phyloP scores from a whole-genome alignment of 2,113 vertebrate genomes.

The Aplodontia rufa region DNA sequence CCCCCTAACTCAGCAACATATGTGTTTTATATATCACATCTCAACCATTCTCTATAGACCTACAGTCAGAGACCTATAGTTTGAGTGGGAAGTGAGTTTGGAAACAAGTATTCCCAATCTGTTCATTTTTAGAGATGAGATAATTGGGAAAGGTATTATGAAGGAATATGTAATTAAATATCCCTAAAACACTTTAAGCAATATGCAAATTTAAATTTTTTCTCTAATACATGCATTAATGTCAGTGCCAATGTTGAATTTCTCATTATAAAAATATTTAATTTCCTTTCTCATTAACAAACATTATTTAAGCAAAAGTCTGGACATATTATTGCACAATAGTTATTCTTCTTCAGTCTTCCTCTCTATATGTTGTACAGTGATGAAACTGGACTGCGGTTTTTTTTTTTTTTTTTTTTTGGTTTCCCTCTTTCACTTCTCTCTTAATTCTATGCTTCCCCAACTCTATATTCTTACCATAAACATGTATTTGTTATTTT shows the following conservation, averaged over 20 bases:
- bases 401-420: not conserved
- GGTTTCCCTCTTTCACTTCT: not conserved
- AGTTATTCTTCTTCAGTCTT: not conserved
- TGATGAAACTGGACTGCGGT: accelerated
- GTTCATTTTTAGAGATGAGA: not conserved
- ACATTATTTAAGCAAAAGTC: not conserved
- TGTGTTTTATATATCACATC: not conserved
- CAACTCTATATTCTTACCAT: not conserved
- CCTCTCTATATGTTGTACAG: not conserved
- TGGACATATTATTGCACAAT: not conserved
- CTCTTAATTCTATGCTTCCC: not conserved
- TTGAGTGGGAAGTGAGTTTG: not conserved
- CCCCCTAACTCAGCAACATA: not conserved
- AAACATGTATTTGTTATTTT: not conserved
- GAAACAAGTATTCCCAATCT: not conserved
- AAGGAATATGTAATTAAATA: not conserved
- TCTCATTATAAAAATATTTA: not conserved
- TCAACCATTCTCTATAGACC: not conserved
- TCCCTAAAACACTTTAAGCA: not conserved
- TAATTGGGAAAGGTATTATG: not conserved
- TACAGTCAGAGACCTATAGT: not conserved
- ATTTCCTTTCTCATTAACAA: not conserved
- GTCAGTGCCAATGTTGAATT: not conserved
- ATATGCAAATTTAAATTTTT: not conserved
- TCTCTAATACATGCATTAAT: not conserved